phyloP scores from a whole-genome alignment of 2,797 vertebrate genomes.

The Cryptoprocta ferox region DNA sequence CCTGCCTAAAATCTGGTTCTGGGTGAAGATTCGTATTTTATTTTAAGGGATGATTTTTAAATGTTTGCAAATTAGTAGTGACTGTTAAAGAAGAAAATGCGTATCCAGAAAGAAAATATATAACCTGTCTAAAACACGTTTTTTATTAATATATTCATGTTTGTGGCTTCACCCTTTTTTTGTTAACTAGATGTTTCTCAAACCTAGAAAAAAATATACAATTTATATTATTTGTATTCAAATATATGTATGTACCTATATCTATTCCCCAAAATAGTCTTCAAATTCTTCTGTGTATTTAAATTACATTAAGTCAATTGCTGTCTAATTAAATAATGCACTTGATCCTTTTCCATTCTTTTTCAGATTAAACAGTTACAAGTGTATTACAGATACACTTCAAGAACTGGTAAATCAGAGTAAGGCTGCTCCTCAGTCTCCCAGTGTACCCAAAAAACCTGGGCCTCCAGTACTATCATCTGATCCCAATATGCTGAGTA shows the following conservation, averaged over 20 bases:
- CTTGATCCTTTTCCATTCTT: neutral
- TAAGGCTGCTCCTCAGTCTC: conserved; percentile 98
- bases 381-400: conserved; percentile 98
- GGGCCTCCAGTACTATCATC: conserved; percentile 97
- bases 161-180: neutral
- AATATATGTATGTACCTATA: neutral
- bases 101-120: neutral
- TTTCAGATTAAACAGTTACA: conserved; percentile 94
- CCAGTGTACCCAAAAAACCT: conserved; percentile 98
- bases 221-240: neutral
- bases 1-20: neutral
- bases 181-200: neutral
- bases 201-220: neutral
- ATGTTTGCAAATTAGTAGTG: neutral
- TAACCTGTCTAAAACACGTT: neutral
- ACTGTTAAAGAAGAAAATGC: neutral
- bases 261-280: neutral
- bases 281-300: neutral
- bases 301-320: neutral
- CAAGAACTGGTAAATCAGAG: conserved; percentile 99
- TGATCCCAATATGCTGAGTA: conserved; percentile 99
- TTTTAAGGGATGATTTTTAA: conserved; percentile 21
- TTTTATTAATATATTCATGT: conserved; percentile 6
- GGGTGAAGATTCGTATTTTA: neutral
- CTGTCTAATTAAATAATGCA: conserved; percentile 28